A percentile compares a stretch with the other conserved stretches of the same genome.
phyloP scores from a whole-genome alignment of 2,113 vertebrate genomes.

The Ascaphus truei region DNA sequence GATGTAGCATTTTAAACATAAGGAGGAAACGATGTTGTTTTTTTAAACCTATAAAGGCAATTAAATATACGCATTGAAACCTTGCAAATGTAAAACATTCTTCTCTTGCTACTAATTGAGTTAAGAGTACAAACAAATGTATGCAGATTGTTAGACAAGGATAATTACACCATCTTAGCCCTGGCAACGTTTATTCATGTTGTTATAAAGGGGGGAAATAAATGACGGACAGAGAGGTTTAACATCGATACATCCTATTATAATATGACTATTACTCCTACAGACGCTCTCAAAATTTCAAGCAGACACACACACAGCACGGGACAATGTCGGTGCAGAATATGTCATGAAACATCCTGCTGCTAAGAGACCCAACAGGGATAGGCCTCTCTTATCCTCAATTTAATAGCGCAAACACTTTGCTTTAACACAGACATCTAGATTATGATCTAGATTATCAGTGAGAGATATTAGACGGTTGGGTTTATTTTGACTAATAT shows the following conservation, averaged over 20 bases:
- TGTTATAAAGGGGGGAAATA: not conserved
- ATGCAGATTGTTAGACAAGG: not conserved
- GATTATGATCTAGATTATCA: too few relatives aligned
- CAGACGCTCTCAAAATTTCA: not conserved
- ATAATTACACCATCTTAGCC: not conserved
- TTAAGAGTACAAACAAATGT: not conserved
- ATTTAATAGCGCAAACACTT: too few relatives aligned
- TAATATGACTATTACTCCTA: not conserved
- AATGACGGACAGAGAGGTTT: not conserved
- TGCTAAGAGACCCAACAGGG: not conserved
- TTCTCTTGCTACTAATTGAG: not conserved
- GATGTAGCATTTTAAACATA: too few relatives aligned
- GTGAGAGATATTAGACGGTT: too few relatives aligned
- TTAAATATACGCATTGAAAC: not conserved
- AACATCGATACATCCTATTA: not conserved
- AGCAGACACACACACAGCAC: not conserved
- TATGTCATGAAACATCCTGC: not conserved
- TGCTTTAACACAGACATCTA: too few relatives aligned
- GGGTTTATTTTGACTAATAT: too few relatives aligned
- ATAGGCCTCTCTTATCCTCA: too few relatives aligned
- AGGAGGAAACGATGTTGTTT: too few relatives aligned
- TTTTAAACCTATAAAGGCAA: too few relatives aligned
- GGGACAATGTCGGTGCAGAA: not conserved
- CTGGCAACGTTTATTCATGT: not conserved
- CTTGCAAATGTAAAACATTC: not conserved